Evolutionary conservation across 2,888 invertebrate genomes (phyloP).

Genomic region (Argynnis bischoffii): DNA sequence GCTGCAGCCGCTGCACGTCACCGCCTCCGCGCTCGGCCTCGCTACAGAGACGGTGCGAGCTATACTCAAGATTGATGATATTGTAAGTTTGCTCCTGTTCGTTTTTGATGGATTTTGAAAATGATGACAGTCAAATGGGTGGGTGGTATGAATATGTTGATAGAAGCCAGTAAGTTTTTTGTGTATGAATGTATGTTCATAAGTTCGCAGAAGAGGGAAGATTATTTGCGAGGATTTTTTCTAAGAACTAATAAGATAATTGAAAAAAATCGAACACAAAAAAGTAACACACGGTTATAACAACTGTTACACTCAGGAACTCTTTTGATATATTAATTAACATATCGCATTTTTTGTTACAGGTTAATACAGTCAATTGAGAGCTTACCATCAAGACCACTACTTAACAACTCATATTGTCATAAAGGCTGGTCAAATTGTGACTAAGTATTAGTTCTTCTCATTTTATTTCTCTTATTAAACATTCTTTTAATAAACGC

Average conservation of each 20-base stretch:
- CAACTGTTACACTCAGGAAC: background rate
- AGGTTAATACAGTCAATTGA: constrained; percentile 80
- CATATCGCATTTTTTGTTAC: constrained; percentile 55
- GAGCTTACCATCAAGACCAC: background rate
- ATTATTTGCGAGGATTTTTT: too few species aligned
- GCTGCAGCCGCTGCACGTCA: constrained; percentile 97
- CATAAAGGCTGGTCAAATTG: background rate
- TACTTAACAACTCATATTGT: constrained; percentile 7
- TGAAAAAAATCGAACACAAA: too few species aligned
- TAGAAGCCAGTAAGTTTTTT: too few species aligned
- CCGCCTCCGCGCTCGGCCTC: constrained; percentile 94
- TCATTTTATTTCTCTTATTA: background rate
- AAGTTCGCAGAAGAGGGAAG: too few species aligned
- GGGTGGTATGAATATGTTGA: too few species aligned
- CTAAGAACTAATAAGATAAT: too few species aligned
- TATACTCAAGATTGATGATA: constrained; percentile 99
- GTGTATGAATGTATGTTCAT: too few species aligned
- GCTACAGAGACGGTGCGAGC: constrained; percentile 98
- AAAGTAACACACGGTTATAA: too few species aligned
- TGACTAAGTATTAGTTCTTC: constrained; percentile 9
- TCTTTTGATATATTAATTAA: background rate
- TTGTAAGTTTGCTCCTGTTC: constrained; percentile 85
- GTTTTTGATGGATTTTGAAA: too few species aligned
- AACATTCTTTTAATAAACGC: background rate
- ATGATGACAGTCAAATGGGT: too few species aligned